These are phyloP conservation scores for Scytalopus superciliaris DNA, from an alignment of 2,113 vertebrate genomes.

Conservation along the genomic window DNA sequence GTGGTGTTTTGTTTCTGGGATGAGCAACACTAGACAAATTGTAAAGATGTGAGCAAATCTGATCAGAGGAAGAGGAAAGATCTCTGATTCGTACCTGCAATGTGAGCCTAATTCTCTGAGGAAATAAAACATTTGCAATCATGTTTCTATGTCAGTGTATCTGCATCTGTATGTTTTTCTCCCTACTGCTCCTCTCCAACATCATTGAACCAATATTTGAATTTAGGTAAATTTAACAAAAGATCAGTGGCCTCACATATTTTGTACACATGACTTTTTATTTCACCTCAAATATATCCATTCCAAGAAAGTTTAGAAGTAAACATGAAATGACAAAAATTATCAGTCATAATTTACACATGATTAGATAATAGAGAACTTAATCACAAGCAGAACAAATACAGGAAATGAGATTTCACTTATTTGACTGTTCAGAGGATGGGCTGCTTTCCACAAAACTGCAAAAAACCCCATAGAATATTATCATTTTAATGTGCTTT, in stretches of 20 bases:
- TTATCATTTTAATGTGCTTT: not conserved
- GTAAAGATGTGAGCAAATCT: not conserved
- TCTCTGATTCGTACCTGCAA: not conserved
- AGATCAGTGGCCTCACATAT: fast-evolving
- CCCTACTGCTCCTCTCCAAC: not conserved
- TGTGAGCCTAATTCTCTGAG: not conserved
- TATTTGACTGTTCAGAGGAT: not conserved
- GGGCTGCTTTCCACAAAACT: not conserved
- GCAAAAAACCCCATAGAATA: not conserved
- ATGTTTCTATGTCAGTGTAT: not conserved
- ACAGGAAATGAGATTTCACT: not conserved
- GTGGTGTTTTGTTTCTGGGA: not conserved
- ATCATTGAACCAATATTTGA: not conserved
- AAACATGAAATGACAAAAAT: not conserved
- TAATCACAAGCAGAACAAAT: not conserved
- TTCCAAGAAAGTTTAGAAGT: not conserved
- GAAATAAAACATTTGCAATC: not conserved
- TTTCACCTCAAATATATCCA: not conserved
- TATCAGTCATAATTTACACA: not conserved
- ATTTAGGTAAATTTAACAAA: not conserved
- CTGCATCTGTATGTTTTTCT: not conserved
- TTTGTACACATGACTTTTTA: not conserved
- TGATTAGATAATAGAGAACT: not conserved
- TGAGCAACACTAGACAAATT: not conserved
- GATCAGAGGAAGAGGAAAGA: not conserved